Base-by-base conservation (phyloP, 2,797 vertebrate species). In the Pangasius mekongensis region DNA sequence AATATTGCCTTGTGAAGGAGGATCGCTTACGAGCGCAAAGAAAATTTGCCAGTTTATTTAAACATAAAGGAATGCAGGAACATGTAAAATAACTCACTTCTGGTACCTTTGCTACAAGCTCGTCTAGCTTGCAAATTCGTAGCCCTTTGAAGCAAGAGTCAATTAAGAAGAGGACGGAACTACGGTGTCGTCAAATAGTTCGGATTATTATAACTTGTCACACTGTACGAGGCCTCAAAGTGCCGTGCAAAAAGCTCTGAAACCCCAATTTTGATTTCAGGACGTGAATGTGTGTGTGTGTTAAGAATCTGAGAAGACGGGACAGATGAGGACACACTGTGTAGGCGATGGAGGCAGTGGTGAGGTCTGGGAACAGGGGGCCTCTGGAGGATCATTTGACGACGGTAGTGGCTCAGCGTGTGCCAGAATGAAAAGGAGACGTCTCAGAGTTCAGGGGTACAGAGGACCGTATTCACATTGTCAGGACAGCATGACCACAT, bases 361-460 rank as follows among this genome's bases (percentile, higher is more conserved):
- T 49, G 58, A 56, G 49, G 62, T 56, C 77, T 82, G 86, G 77
- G 86, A 82, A 82, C 52, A 33, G 33, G 33, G 47, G 49, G 86
- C 30, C 64, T 69, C 86, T 67, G 47, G 58, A 58, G 86, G 76
- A 87, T 87, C 62, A 22, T 64, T 67, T 87, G 86, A 81, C 62
- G 39, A 60, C 10, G 74, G 13, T 80, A 67, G 74, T 64, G 33
- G 86, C 27, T 83, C 66, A 82, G 76, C 33, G 49, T 43, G 66
- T 69, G 77, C 64, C 86, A 87, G 76, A 82, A 69, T 69, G 78
- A 73, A 71, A 81, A 52, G 60, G 77, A 87, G 78, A 87, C 78
- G 24, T 58, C 86, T 54, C 77, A 5, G 56, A 33, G 73, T 64
- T 27, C 85, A 85, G 49, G 22, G 54, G 4, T 39, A 43, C 13